phyloP scores from a whole-genome alignment of 2,888 invertebrate genomes.

The Synanthedon vespiformis region DNA sequence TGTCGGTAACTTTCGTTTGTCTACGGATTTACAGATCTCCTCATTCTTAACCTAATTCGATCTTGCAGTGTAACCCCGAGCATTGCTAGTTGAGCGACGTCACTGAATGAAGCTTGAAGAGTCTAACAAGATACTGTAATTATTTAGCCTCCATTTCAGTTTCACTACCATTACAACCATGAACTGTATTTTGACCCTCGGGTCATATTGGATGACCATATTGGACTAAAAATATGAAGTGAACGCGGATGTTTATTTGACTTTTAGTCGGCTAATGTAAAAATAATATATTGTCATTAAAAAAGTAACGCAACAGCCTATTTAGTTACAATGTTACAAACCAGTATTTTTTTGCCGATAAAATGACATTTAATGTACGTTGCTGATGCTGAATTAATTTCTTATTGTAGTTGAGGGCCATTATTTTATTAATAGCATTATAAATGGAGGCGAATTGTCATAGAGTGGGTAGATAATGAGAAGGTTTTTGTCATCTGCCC shows the following conservation, averaged over 20 bases:
- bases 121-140: too few relatives aligned
- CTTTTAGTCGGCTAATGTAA: conserved; percentile 31
- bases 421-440: conserved; percentile 66
- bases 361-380: conserved; percentile 57
- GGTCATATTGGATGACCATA: too few relatives aligned
- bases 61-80: too few relatives aligned
- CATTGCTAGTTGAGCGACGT: too few relatives aligned
- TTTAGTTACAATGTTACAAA: conserved; percentile 7
- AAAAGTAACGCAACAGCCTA: conserved; percentile 32
- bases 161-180: too few relatives aligned
- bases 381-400: conserved; percentile 47
- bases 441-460: conserved; percentile 56
- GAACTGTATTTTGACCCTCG: too few relatives aligned
- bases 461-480: conserved; percentile 38
- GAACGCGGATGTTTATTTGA: conserved; percentile 27
- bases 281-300: conserved; percentile 46
- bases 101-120: too few relatives aligned
- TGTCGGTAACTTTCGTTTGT: too few relatives aligned
- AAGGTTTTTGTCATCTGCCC: conserved; percentile 51
- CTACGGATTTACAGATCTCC: too few relatives aligned
- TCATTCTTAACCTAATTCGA: too few relatives aligned
- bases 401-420: conserved; percentile 28
- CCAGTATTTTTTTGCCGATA: conserved; percentile 38
- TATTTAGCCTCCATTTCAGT: too few relatives aligned
- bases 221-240: not conserved